phyloP scores from a whole-genome alignment of 2,888 invertebrate genomes.

The Nasonia oneida region DNA sequence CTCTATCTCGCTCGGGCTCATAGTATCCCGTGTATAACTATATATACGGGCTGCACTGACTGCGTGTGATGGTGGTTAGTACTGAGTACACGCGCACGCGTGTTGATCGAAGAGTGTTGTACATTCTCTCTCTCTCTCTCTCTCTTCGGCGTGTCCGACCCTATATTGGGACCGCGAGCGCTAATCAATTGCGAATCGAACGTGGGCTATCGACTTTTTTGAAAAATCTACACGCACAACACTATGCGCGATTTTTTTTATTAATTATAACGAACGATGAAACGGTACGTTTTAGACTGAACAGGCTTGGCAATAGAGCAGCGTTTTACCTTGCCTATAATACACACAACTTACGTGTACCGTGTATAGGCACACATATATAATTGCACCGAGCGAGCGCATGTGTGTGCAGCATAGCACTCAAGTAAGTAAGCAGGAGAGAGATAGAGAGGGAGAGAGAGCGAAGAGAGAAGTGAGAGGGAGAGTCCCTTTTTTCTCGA shows the following conservation, averaged over 20 bases:
- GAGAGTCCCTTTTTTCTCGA: constrained; percentile 24
- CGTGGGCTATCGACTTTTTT: not conserved
- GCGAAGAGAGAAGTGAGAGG: constrained; percentile 3
- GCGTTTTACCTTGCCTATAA: not conserved
- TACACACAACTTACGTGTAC: not conserved
- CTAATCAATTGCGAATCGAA: not conserved
- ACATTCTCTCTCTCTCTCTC: not conserved
- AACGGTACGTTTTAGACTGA: too few species aligned
- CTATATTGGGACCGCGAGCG: not conserved
- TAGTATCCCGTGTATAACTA: not conserved
- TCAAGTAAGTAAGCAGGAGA: not conserved
- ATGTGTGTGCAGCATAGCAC: not conserved
- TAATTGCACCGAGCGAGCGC: not conserved
- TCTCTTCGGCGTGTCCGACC: too few species aligned
- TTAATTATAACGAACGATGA: too few species aligned
- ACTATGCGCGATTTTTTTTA: too few species aligned
- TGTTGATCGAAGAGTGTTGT: not conserved
- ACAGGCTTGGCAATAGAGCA: not conserved
- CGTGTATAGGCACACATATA: not conserved
- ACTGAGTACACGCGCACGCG: not conserved
- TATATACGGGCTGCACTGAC: not conserved
- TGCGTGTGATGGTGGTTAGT: not conserved
- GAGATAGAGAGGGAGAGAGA: not conserved
- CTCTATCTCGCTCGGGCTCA: constrained; percentile 26
- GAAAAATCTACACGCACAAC: too few species aligned